Evolutionary conservation across 2,113 vertebrate genomes (phyloP), one percentile per base, ranked within the genome.

Genomic region (Neotoma lepida): DNA sequence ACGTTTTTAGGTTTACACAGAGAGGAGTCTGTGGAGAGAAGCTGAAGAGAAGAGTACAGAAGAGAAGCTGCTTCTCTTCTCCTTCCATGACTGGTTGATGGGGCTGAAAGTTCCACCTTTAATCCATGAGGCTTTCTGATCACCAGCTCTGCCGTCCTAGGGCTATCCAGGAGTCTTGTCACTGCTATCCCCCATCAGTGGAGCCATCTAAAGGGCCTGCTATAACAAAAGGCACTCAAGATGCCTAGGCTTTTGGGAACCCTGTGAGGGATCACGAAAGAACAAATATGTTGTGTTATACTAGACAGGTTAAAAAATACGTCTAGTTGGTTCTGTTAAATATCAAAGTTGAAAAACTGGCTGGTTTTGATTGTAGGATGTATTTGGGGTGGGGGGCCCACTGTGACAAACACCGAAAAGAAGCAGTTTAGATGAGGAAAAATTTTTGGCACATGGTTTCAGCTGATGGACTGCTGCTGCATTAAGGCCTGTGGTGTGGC

Each of bases 311-410:
- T 44, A 86, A 66, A 44, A 63, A 87, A 63, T 26, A 58, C n/a
- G 68, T 74, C 87, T 93, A 41, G n/a, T 90, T 92, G 35, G 17
- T 80, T 94, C 93, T 92, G 84, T 92, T 92, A 86, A 87, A 41
- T 77, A 63, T 82, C 39, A 82, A 51, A 94, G 86, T 88, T 86
- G 51, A 26, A 10, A 82, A 93, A 92, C 63, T 81, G 35, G 3
- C 80, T 85, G 56, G 86, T 91, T 91, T 96, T 18, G 86, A 0
- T 78, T 78, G 24, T 26, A 95, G 39, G 17, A 14, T 74, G 18
- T 70, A n/a, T 35, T 54, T 76, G 41, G 5, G 2, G 39, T 81
- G 35, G 54, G 51, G 8, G 51, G 22, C 33, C n/a, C 28, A 20
- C 15, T 74, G n/a, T 89, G 39, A 58, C 39, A 44, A 35, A 58